Evolutionary conservation across 2,797 vertebrate species (phyloP).

Genomic region (Steatocranus sp.): DNA sequence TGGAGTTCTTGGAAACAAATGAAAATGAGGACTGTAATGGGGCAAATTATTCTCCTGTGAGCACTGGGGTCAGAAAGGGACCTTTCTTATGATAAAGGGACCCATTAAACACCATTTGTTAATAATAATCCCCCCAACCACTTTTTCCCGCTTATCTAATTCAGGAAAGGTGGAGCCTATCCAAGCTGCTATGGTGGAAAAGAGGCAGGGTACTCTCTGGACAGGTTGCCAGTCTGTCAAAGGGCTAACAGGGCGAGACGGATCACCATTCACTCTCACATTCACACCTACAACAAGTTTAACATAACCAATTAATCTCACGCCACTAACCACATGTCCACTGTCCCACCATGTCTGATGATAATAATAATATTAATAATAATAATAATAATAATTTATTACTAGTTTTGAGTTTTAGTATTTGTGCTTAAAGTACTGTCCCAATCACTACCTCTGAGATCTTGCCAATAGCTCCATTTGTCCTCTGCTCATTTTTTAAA

Average conservation of each 20-base stretch:
- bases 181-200: neutral
- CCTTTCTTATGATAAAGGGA: neutral
- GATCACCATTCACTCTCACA: neutral
- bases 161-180: neutral
- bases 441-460: neutral
- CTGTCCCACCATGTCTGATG: neutral
- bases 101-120: neutral
- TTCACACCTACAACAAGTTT: neutral
- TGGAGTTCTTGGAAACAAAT: neutral
- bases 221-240: neutral
- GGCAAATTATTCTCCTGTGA: neutral
- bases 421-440: neutral
- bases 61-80: neutral
- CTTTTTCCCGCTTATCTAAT: neutral
- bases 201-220: fast-evolving
- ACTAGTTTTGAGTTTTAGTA: neutral
- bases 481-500: neutral
- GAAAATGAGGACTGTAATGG: neutral
- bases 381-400: neutral
- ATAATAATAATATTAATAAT: neutral
- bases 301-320: neutral
- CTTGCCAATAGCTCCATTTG: neutral
- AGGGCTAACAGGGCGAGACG: neutral
- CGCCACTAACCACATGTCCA: neutral
- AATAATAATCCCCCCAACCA: neutral